Base-by-base conservation (phyloP, 2,888 invertebrate species). In the Apocheima hispidaria region DNA sequence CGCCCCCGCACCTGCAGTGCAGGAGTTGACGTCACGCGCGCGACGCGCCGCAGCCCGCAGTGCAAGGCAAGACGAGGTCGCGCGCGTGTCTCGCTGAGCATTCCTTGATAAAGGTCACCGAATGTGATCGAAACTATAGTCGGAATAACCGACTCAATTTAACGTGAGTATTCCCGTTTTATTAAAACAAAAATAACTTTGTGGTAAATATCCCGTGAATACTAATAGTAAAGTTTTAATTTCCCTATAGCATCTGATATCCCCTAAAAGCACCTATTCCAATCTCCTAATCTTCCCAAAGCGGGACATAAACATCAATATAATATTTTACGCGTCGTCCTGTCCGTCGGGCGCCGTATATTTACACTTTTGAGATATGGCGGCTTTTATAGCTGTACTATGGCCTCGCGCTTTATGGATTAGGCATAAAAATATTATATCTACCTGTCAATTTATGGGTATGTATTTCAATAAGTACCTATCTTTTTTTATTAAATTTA, bases 351-450 rank as follows among this genome's bases (percentile, higher is more conserved):
- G 73, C 68, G 82, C 66, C 81, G 73, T 88, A 88, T 88, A 86
- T 90, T 87, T 88, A 83, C 89, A 88, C 88, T 78, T 88, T 84
- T 88, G 86, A 88, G 85, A 87, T 88, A 88, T 78, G 81, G 69
- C 82, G 58, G 66, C 70, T 80, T 88, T 89, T 90, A 90, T 83
- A 35, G 59, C 52, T 7, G 20, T 35, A 46, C 52, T 52, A 60
- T 60, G 79, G 76, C 77, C 81, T 83, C 78, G 77, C 85, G 83
- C 79, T 72, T 85, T 89, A 89, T 89, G 89, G 89, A 89, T 89
- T 87, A 88, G 73, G 72, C 70, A 81, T 88, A 86, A 88, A 88
- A 87, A 72, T 46, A 46, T 46, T 46, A 33, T 46, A 46, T 12
- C 20, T 46, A 46, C 30, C 30, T 46, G 46, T 33, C 46, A 46